These are phyloP conservation scores for Dysdera silvatica DNA, from an alignment of 1,140 invertebrate genomes.

Conservation along the genomic window DNA sequence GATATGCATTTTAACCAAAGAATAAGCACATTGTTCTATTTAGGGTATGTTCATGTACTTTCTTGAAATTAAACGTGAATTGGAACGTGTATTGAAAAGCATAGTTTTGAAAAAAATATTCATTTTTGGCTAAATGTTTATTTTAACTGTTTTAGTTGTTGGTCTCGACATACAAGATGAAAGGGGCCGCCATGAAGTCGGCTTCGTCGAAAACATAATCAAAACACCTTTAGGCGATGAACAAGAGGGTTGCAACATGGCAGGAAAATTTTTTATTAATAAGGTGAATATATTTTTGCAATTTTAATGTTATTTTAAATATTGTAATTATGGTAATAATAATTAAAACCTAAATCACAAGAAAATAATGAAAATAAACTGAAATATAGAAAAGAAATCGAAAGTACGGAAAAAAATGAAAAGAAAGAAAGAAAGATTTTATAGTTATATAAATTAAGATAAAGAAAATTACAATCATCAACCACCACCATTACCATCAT, in stretches of 20 bases:
- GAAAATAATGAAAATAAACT: no score
- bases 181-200: conserved; percentile 57
- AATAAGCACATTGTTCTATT: no score
- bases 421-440: no score
- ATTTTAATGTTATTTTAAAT: background rate
- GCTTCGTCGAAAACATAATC: conserved; percentile 53
- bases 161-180: conserved; percentile 59
- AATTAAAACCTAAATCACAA: no score
- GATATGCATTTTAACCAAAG: no score
- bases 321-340: background rate
- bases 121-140: background rate
- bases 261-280: conserved; percentile 53
- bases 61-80: no score
- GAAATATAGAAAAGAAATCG: no score
- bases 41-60: no score
- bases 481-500: no score
- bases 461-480: no score
- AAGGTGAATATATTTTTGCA: conserved; percentile 43
- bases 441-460: no score
- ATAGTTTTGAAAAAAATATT: background rate
- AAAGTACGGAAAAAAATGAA: no score
- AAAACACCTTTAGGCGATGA: conserved; percentile 47
- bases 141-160: conserved; percentile 44
- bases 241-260: conserved; percentile 51
- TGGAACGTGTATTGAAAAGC: background rate